Percentiles rank a stretch among this genome's conserved stretches.
phyloP scores from a whole-genome alignment of 2,113 vertebrate species.

The Pomatorhinus ruficollis region DNA sequence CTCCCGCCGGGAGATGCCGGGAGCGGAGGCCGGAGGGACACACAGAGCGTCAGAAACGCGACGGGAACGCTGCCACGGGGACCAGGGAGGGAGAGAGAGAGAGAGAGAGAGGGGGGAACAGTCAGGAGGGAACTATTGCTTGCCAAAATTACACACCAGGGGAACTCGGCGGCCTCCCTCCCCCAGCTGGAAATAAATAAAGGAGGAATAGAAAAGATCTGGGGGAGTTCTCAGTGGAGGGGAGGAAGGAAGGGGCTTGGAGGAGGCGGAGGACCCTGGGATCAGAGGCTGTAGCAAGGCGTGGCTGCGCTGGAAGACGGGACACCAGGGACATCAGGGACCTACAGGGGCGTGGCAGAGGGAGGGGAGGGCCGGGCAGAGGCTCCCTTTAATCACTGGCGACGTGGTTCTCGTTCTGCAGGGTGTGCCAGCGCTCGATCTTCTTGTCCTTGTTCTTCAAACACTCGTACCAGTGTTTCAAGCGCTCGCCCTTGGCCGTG shows the following conservation, averaged over 20 bases:
- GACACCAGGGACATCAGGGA: background rate
- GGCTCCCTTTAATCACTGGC: conserved; percentile 83
- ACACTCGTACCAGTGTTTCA: conserved; percentile 99
- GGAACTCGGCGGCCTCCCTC: too few relatives aligned
- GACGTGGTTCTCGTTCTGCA: conserved; percentile 87
- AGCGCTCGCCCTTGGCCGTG: conserved; percentile 92
- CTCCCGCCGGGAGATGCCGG: background rate
- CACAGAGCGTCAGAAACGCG: background rate
- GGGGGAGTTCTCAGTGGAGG: background rate
- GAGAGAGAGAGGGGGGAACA: background rate
- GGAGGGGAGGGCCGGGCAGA: background rate
- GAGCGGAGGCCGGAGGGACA: background rate
- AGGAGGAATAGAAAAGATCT: background rate
- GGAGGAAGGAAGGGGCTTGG: background rate
- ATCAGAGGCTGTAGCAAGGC: conserved; percentile 1
- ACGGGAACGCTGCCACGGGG: background rate
- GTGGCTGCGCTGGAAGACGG: conserved; percentile 48
- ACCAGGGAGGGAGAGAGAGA: background rate
- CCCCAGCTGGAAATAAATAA: background rate
- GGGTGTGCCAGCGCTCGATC: conserved; percentile 97
- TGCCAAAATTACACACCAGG: background rate
- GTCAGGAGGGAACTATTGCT: conserved; percentile 46
- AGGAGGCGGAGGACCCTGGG: background rate
- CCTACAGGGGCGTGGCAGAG: conserved; percentile 30
- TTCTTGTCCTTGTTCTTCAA: conserved; percentile 99